Evolutionary conservation across 2,888 invertebrate genomes (phyloP).

Genomic region (Tolmerus cingulatus): DNA sequence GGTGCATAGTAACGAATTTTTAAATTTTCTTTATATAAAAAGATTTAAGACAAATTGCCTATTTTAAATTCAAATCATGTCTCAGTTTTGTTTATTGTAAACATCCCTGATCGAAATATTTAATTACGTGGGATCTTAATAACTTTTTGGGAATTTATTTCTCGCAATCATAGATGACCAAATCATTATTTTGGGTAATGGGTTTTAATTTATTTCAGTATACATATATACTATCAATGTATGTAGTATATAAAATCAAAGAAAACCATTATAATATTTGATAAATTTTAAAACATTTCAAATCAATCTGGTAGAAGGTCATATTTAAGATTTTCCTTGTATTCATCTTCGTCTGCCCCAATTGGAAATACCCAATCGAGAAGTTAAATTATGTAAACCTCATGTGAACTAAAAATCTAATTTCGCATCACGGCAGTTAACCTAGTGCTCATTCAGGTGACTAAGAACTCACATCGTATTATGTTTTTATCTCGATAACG

Average conservation of each 20-base stretch:
- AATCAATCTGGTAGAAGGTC: background rate
- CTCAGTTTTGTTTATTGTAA: background rate
- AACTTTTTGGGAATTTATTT: background rate
- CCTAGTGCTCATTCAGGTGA: background rate
- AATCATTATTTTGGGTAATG: background rate
- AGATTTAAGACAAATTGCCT: background rate
- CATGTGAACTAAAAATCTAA: background rate
- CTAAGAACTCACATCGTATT: background rate
- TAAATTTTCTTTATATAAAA: background rate
- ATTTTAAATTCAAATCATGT: background rate
- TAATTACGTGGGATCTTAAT: background rate
- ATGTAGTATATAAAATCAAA: background rate
- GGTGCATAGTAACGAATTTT: background rate
- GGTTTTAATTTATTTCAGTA: background rate
- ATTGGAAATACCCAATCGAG: background rate
- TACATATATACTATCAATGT: background rate
- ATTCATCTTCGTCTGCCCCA: background rate
- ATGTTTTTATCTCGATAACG: background rate
- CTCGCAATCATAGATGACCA: background rate
- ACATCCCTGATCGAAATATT: background rate
- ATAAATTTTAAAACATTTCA: background rate
- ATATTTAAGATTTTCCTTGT: background rate
- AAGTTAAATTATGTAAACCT: background rate
- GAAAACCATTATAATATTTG: background rate
- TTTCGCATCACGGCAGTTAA: background rate